Conservation (phyloP, 2,888 invertebrate species). For the Opisthograptis luteolata region DNA sequence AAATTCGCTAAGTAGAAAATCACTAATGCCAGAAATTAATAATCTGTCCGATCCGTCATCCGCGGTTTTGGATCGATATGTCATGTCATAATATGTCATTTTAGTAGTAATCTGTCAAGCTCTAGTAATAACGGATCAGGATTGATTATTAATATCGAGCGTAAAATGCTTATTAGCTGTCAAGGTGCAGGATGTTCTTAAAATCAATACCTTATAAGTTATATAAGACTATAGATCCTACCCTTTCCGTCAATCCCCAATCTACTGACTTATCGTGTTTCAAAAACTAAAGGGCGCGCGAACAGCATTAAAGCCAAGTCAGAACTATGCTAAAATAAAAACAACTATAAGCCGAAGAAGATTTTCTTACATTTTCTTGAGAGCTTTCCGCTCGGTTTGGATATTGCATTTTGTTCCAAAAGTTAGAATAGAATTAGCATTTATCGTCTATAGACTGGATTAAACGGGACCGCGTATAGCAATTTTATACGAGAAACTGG, state of each 20-base stretch:
- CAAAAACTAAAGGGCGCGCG: conserved; percentile 22
- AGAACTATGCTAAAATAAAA: conserved; percentile 44
- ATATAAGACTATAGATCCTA: background rate
- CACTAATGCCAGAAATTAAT: too few relatives aligned
- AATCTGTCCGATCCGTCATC: too few relatives aligned
- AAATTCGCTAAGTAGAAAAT: too few relatives aligned
- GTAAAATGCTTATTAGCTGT: background rate
- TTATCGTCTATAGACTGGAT: conserved; percentile 67
- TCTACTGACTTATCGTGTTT: conserved; percentile 20
- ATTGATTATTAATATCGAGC: too few relatives aligned
- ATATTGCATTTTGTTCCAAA: conserved; percentile 59
- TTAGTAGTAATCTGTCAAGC: too few relatives aligned
- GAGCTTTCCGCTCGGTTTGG: conserved; percentile 49
- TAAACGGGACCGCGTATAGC: conserved; percentile 56
- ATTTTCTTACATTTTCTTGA: conserved; percentile 51
- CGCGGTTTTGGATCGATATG: too few relatives aligned
- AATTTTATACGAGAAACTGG: conserved; percentile 48
- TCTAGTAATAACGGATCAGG: too few relatives aligned
- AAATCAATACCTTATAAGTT: too few relatives aligned
- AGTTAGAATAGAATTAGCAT: conserved; percentile 70
- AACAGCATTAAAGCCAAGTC: conserved; percentile 15
- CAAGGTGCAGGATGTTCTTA: too few relatives aligned
- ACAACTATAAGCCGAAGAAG: conserved; percentile 51
- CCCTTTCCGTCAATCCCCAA: conserved; percentile 8
- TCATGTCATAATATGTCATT: too few relatives aligned